Evolutionary conservation across 2,888 invertebrate species (phyloP).

Genomic region (Latrodectus hesperus): DNA sequence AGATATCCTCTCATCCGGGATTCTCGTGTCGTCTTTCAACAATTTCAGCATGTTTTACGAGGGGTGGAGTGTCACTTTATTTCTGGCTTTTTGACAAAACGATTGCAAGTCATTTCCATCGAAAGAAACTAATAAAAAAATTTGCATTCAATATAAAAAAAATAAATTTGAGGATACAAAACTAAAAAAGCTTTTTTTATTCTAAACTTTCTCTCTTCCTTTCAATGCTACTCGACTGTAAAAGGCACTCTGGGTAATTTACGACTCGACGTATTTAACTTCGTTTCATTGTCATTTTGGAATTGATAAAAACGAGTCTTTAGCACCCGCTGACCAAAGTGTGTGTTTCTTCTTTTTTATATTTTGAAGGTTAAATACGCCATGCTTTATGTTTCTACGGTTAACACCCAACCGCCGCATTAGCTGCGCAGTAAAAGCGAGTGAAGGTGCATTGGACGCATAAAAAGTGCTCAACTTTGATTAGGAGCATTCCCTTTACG

Average conservation of each 20-base stretch:
- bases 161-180: conserved; percentile 52
- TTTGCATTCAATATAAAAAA: conserved; percentile 13
- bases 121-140: neutral
- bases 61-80: conserved; percentile 25
- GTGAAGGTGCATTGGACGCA: conserved; percentile 49
- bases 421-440: neutral
- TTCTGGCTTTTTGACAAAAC: conserved; percentile 20
- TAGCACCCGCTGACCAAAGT: conserved; percentile 57
- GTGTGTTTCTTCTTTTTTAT: neutral
- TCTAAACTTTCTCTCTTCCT: conserved; percentile 12
- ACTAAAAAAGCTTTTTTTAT: conserved; percentile 25
- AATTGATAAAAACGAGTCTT: conserved; percentile 61
- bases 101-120: conserved; percentile 39
- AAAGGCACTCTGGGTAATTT: conserved; percentile 42
- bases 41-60: conserved; percentile 39
- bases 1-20: conserved; percentile 9
- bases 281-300: conserved; percentile 36
- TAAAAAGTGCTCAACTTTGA: conserved; percentile 35
- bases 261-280: conserved; percentile 14
- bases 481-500: conserved; percentile 17
- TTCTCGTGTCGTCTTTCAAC: conserved; percentile 37
- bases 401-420: conserved; percentile 31
- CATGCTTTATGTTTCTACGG: conserved; percentile 36
- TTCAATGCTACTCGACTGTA: conserved; percentile 36
- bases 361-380: conserved; percentile 30